Base-by-base conservation (phyloP, 2,113 vertebrate species). In the Channa argus region DNA sequence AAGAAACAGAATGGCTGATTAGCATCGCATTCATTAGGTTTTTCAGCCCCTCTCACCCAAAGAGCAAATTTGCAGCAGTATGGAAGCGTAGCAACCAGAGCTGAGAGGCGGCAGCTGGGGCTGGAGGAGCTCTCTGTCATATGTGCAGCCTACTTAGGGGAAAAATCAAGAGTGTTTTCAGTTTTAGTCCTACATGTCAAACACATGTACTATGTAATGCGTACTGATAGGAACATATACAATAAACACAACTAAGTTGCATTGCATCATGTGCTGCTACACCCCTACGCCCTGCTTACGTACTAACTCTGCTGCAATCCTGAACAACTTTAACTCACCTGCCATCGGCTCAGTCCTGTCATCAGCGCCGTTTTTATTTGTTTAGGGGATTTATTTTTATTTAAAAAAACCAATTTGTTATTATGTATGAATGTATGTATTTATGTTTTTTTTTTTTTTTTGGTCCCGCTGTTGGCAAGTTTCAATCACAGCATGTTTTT, bases 31-130 rank as follows among this genome's bases (percentile, higher is more conserved):
- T 70, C 39, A 49, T 65, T 36, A 38, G 82, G 5, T 43, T 41
- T 68, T 54, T 56, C 43, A 60, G 71, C 62, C 50, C 53, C 65
- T 62, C 12, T 8, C 39, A 38, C 58, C 51, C 52, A 43, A 72
- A 56, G 52, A 38, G 45, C 47, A 43, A 67, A 65, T 80, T 80
- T 3, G 41, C 34, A 38, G 56, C 49, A 58, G 52, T 59, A 71
- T 68, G 11, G 63, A 55, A 46, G 62, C 63, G 59, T 38, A 74
- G n/a, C 50, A 60, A 41, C 11, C 52, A 12, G 62, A 77, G 75
- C 39, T 63, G 64, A 86, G 69, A 77, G 60, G 15, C 37, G 65
- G 59, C 79, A 82, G 79, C 87, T 78, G 84, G 41, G 43, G 73
- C 62, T 72, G 58, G 46, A 82, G 52, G 44, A 82, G 75, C 64